These are phyloP conservation scores for Thinocorus orbignyianus DNA, from an alignment of 2,113 vertebrate species.

Conservation along the genomic window DNA sequence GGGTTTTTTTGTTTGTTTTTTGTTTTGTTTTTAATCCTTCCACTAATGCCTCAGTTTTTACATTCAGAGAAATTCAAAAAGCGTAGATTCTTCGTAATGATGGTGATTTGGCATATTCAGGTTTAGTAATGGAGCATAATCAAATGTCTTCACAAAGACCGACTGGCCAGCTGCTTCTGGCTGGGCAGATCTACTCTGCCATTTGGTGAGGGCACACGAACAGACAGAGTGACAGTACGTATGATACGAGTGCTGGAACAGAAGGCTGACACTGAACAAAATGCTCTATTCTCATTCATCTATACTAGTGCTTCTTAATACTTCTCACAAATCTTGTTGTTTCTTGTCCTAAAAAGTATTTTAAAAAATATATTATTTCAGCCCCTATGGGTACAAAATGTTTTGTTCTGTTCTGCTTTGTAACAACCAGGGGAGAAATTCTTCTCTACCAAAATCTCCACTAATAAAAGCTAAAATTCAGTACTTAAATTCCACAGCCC, in stretches of 20 bases:
- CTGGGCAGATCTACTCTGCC: neutral
- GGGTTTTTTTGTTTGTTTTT: too few relatives aligned
- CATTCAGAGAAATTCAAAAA: neutral
- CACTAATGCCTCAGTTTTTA: neutral
- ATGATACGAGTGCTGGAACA: neutral
- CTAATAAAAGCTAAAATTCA: neutral
- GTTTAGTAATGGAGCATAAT: neutral
- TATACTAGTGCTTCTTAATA: neutral
- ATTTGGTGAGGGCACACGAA: neutral
- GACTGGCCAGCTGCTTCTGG: neutral
- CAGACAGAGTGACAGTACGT: neutral
- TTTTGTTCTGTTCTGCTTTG: neutral
- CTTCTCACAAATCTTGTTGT: neutral
- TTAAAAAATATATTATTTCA: neutral
- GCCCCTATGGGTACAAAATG: accelerated
- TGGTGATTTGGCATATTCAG: neutral
- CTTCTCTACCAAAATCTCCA: neutral
- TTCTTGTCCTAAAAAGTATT: neutral
- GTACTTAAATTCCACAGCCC: neutral
- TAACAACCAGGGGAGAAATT: neutral
- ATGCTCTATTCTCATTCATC: neutral
- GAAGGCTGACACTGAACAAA: neutral
- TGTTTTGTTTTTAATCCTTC: neutral
- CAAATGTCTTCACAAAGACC: neutral
- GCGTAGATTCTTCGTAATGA: neutral